Evolutionary conservation across 2,113 vertebrate species (phyloP), one percentile per base, ranked within the genome.

Genomic region (Trachemys scripta): DNA sequence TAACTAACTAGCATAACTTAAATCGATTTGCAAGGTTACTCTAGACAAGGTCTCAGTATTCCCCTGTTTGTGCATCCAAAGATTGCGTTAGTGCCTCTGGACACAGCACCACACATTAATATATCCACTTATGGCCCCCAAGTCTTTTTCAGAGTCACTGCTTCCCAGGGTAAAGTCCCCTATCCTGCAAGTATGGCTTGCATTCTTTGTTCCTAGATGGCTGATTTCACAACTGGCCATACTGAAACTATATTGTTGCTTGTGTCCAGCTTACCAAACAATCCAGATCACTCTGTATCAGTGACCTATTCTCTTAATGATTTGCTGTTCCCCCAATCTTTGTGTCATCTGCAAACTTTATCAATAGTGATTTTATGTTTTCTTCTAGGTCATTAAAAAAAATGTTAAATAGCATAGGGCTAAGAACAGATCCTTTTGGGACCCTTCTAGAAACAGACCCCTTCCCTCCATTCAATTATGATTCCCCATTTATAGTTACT

Each of bases 141-240:
- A 59, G 10, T 8, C 57, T 29, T 59, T 59, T 59, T 59, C 57
- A 59, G 57, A 59, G 25, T 59, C 57, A 59, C 25, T 59, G 57
- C 57, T 59, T 29, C 57, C 57, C 57, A 59, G 25, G 57, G 29
- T 12, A 59, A 27, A 27, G 11, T 27, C 10, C 25, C 57, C 25
- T 27, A 59, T 12, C 57, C 25, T 59, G 25, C 10, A 59, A 69
- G 25, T 6, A 11, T n/a, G 16, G 13, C 35, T 17, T n/a, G 31
- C 7, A 69, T n/a, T 69, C 65, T 69, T 69, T n/a, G 27, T 69
- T 69, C 35, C 16, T 8, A 62, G 35, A 29, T 14, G 35, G 0
- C 8, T 0, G 50, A 22, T 65, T 5, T 5, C 10, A 5, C 4
- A 56, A 27, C 0, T 42, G 69, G 25, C 22, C 17, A 31, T 1